Percentiles rank a stretch among this genome's conserved stretches.
Evolutionary conservation across 2,888 invertebrate species (phyloP).

Genomic region (Phasia obesa): DNA sequence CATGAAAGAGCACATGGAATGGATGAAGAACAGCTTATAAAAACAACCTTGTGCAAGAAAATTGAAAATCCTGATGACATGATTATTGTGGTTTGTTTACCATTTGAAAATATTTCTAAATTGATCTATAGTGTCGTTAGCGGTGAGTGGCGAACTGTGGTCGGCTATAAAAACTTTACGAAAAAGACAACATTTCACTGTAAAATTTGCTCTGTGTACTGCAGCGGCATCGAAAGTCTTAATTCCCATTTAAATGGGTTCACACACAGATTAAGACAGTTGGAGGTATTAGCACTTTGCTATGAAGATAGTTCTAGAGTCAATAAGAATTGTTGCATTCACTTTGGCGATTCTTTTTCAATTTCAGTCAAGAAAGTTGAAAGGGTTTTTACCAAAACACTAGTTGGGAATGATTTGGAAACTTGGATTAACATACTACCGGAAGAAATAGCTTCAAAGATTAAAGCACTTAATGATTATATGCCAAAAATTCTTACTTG

Average conservation of each 20-base stretch:
- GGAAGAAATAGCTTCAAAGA: constrained; percentile 30
- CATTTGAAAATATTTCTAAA: constrained; percentile 58
- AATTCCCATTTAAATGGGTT: constrained; percentile 66
- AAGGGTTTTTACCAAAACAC: constrained; percentile 13
- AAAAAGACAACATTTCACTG: constrained; percentile 55
- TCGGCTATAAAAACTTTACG: constrained; percentile 35
- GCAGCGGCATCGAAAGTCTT: constrained; percentile 64
- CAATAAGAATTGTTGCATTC: constrained; percentile 66
- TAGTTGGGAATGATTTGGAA: not conserved
- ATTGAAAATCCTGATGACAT: constrained; percentile 59
- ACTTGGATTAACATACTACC: constrained; percentile 1
- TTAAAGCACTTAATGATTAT: constrained; percentile 29
- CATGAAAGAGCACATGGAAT: not conserved
- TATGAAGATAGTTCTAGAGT: constrained; percentile 39
- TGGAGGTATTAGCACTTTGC: constrained; percentile 46
- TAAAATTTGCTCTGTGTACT: constrained; percentile 59
- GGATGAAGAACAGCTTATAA: constrained; percentile 22
- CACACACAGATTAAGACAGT: constrained; percentile 56
- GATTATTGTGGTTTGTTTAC: constrained; percentile 51
- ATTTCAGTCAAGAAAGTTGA: constrained; percentile 47
- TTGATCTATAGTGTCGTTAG: constrained; percentile 54
- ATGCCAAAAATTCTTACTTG: constrained; percentile 5
- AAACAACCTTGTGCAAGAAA: constrained; percentile 24
- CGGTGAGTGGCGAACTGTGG: constrained; percentile 55
- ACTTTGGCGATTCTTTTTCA: constrained; percentile 51